Conservation (phyloP, 2,797 vertebrate species). For the Enteromius afrohamiltoni region DNA sequence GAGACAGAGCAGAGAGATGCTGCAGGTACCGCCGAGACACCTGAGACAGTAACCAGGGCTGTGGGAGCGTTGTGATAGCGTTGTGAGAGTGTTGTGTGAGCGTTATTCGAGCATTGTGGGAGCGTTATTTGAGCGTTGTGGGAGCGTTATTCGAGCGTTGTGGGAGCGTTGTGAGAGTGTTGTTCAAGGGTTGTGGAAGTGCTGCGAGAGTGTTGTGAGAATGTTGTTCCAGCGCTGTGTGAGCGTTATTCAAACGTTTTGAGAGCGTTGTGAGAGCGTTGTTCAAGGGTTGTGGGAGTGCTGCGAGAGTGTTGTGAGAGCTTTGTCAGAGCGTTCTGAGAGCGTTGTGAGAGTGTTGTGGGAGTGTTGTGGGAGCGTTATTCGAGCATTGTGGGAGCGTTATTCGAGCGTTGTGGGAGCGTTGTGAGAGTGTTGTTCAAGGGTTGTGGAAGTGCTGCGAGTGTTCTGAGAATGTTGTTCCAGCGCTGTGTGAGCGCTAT, state of each 20-base stretch:
- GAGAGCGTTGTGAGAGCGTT: background rate
- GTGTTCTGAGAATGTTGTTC: accelerated
- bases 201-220: accelerated
- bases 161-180: accelerated
- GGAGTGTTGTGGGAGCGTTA: background rate
- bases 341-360: background rate
- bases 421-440: background rate
- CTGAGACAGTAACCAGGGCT: background rate
- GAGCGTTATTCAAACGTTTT: accelerated
- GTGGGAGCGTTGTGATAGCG: background rate
- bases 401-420: background rate
- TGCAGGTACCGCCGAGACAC: slow-evolving; percentile 65
- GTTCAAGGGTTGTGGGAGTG: background rate
- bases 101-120: accelerated
- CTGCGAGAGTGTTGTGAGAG: background rate
- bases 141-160: accelerated
- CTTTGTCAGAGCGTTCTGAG: background rate
- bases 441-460: accelerated
- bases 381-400: no score
- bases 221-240: background rate
- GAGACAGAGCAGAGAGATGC: slow-evolving; percentile 60
- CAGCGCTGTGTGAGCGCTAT: background rate
- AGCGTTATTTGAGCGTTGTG: accelerated
- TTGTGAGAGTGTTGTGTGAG: background rate
- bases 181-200: accelerated